These are phyloP conservation scores for Silurus glanis DNA, from an alignment of 2,113 vertebrate species.

Conservation along the genomic window DNA sequence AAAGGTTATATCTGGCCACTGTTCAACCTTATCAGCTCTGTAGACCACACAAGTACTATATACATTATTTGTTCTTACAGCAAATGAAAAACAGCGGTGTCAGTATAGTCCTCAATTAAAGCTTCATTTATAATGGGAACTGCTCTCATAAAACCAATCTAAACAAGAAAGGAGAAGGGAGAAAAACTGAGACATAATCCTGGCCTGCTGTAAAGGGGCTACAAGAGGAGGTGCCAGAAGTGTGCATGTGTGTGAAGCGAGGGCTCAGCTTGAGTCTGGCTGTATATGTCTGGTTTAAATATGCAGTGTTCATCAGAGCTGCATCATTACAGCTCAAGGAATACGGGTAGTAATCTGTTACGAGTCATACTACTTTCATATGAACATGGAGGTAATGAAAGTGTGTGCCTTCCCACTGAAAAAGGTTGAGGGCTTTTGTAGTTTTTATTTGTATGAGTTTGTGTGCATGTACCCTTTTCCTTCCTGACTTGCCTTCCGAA, in stretches of 20 bases:
- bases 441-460: slow-evolving; percentile 34
- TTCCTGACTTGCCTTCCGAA: slow-evolving; percentile 73
- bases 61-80: slow-evolving; percentile 32
- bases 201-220: background rate
- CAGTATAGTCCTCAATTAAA: slow-evolving; percentile 48
- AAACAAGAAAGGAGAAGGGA: slow-evolving; percentile 62
- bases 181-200: slow-evolving; percentile 39
- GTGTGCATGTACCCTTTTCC: slow-evolving; percentile 58
- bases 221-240: background rate
- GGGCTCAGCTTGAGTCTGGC: slow-evolving; percentile 5
- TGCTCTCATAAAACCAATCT: slow-evolving; percentile 69
- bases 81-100: slow-evolving; percentile 46
- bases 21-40: slow-evolving; percentile 1
- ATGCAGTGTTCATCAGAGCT: slow-evolving; percentile 45
- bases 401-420: slow-evolving; percentile 58
- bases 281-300: slow-evolving; percentile 39
- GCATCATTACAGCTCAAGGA: slow-evolving; percentile 58
- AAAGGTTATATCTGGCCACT: slow-evolving; percentile 21
- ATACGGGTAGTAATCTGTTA: slow-evolving; percentile 57
- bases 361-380: slow-evolving; percentile 63
- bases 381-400: slow-evolving; percentile 59
- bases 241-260: slow-evolving; percentile 7
- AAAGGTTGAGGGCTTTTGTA: slow-evolving; percentile 45
- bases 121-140: slow-evolving; percentile 65
- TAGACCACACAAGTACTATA: slow-evolving; percentile 49